phyloP scores from a whole-genome alignment of 2,888 invertebrate species.

The Nomada flava region DNA sequence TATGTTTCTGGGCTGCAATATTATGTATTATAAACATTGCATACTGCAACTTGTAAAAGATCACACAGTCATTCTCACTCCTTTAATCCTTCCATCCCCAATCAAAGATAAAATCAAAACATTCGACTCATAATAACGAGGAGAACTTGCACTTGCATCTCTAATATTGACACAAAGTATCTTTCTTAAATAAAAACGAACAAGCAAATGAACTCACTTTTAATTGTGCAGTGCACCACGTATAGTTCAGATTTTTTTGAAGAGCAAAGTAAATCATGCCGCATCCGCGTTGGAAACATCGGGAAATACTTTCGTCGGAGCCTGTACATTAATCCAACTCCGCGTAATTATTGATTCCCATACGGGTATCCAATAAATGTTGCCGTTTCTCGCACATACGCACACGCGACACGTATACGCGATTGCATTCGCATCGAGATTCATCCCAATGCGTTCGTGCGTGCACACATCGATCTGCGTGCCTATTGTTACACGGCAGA shows the following conservation, averaged over 20 bases:
- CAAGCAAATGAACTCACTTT: no score
- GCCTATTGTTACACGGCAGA: conserved; percentile 37
- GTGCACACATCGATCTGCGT: conserved; percentile 14
- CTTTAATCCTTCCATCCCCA: no score
- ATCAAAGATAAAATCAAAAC: no score
- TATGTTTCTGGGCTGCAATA: no score
- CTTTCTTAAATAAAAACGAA: background rate
- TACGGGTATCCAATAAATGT: conserved; percentile 67
- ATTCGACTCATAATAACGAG: no score
- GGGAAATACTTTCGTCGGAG: conserved; percentile 40
- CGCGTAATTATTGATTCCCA: conserved; percentile 72
- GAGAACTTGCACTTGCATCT: no score
- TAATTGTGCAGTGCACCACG: no score
- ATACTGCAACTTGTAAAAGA: no score
- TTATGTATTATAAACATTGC: no score
- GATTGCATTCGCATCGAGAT: background rate
- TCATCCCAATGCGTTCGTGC: conserved; percentile 31
- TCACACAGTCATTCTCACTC: no score
- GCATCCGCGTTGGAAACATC: conserved; percentile 38
- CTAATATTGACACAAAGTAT: no score
- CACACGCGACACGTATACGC: background rate
- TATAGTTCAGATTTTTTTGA: no score
- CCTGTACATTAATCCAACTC: conserved; percentile 69
- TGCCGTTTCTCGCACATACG: conserved; percentile 48
- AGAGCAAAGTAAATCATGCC: conserved; percentile 13